phyloP scores from a whole-genome alignment of 2,113 vertebrate species.

The Centropus bengalensis region DNA sequence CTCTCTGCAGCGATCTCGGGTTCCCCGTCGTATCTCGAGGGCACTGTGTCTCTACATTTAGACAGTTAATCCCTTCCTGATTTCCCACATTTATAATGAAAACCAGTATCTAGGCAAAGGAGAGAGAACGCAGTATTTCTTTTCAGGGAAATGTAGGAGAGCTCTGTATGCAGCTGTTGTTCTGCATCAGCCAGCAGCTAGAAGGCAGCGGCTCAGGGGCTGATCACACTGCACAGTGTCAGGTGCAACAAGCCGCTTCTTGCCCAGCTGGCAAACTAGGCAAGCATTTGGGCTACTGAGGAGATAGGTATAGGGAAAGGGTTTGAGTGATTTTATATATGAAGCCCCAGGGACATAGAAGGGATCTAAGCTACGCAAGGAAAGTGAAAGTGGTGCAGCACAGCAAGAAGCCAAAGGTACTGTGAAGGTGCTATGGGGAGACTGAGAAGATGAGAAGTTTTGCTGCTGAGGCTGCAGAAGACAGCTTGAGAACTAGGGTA shows the following conservation, averaged over 20 bases:
- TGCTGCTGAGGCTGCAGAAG: neutral
- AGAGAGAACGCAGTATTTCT: neutral
- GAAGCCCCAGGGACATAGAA: neutral
- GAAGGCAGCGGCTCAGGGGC: neutral
- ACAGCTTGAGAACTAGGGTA: neutral
- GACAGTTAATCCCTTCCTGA: neutral
- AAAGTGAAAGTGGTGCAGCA: neutral
- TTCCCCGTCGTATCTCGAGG: neutral
- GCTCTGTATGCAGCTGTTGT: accelerated
- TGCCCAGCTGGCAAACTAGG: neutral
- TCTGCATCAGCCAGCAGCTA: neutral
- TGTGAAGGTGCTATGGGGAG: neutral
- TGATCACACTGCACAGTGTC: neutral
- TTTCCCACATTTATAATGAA: neutral
- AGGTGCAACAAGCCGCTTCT: neutral
- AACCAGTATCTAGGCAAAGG: neutral
- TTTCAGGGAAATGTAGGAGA: neutral
- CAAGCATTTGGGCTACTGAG: neutral
- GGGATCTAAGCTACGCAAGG: neutral
- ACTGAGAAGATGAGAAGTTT: neutral
- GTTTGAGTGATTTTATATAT: neutral
- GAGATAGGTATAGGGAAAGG: neutral
- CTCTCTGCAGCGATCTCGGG: neutral
- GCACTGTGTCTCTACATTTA: neutral
- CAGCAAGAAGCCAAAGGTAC: neutral